Percentiles rank a stretch among this genome's conserved stretches.
These are phyloP conservation scores for Taenaris catops DNA, from an alignment of 2,888 invertebrate species.

Conservation along the genomic window DNA sequence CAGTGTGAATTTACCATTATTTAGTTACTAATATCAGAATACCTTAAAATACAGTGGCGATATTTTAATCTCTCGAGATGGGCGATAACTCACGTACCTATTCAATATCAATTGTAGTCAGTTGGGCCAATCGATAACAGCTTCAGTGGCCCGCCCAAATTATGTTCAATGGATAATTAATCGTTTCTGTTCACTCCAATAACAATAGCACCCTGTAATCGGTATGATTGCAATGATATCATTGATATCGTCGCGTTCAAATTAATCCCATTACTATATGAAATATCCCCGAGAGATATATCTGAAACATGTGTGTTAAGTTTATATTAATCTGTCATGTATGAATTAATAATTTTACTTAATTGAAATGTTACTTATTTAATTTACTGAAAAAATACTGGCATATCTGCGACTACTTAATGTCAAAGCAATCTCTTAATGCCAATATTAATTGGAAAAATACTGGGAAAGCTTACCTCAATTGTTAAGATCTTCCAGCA, in stretches of 20 bases:
- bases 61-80: too few species aligned
- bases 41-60: too few species aligned
- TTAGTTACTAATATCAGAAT: too few species aligned
- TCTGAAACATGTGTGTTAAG: slow-evolving; percentile 9
- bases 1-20: too few species aligned
- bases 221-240: slow-evolving; percentile 8
- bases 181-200: slow-evolving; percentile 63
- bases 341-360: slow-evolving; percentile 4
- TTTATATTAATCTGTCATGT: slow-evolving; percentile 2
- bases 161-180: slow-evolving; percentile 78
- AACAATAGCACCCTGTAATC: slow-evolving; percentile 25
- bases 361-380: slow-evolving; percentile 1
- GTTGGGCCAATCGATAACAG: slow-evolving; percentile 48
- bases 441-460: too few species aligned
- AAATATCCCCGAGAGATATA: slow-evolving; percentile 12
- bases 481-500: too few species aligned
- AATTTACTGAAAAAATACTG: slow-evolving; percentile 1
- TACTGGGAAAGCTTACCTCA: too few species aligned
- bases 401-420: too few species aligned
- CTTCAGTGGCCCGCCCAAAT: slow-evolving; percentile 66
- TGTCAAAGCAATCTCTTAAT: too few species aligned
- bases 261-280: slow-evolving; percentile 3
- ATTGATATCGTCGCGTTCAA: slow-evolving; percentile 5
- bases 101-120: slow-evolving; percentile 45
- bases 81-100: too few species aligned